These are phyloP conservation scores for Chelonia mydas DNA, from an alignment of 2,797 vertebrate genomes.

Conservation along the genomic window DNA sequence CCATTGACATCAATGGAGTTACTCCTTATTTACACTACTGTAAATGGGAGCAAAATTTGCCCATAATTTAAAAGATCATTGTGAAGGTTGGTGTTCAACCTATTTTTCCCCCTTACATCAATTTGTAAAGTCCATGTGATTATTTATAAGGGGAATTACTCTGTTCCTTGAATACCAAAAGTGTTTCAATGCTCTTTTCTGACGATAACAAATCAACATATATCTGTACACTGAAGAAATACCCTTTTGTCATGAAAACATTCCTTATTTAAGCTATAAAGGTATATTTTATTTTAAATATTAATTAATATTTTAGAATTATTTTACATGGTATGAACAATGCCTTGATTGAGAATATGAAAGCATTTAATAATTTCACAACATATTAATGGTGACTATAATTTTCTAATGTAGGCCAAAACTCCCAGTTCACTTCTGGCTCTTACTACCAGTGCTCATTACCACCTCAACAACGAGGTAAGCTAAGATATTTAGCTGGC, in stretches of 20 bases:
- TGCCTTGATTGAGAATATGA: background rate
- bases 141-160: background rate
- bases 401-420: background rate
- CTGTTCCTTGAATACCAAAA: background rate
- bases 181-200: background rate
- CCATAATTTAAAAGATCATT: background rate
- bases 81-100: background rate
- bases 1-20: background rate
- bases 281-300: background rate
- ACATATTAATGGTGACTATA: background rate
- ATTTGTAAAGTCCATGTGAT: background rate
- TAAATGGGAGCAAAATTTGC: background rate
- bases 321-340: background rate
- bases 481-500: background rate
- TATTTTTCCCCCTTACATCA: background rate
- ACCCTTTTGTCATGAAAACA: background rate
- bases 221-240: background rate
- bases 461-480: background rate
- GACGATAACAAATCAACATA: background rate
- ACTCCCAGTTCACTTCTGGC: background rate
- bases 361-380: background rate
- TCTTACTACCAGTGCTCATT: background rate
- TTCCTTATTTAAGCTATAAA: background rate
- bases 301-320: background rate
- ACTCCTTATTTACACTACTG: background rate